These are phyloP conservation scores for Leptobrachium ailaonicum DNA, from an alignment of 2,113 vertebrate species.

Conservation along the genomic window DNA sequence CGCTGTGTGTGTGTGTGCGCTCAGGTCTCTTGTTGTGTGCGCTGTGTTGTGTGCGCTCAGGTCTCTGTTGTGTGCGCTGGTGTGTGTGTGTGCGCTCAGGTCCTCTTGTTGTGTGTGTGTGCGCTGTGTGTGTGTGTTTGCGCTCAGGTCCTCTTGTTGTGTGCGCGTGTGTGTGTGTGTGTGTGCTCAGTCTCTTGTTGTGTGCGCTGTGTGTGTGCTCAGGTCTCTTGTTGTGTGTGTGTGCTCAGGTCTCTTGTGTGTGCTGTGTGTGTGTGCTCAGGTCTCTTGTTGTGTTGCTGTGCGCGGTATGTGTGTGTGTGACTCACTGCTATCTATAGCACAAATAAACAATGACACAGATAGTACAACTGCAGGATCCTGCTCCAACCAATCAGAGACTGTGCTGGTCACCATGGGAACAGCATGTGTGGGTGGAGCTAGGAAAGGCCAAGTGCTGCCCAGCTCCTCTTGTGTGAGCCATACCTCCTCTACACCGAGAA, in stretches of 20 bases:
- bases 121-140: too few relatives aligned
- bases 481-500: too few relatives aligned
- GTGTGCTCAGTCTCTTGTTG: background rate
- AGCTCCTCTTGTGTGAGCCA: too few relatives aligned
- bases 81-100: too few relatives aligned
- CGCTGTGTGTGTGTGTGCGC: too few relatives aligned
- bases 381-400: constrained; percentile 6
- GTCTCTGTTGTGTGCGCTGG: too few relatives aligned
- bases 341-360: constrained; percentile 45
- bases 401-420: constrained; percentile 40
- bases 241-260: background rate
- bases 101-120: too few relatives aligned
- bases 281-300: background rate
- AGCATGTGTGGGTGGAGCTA: constrained; percentile 19
- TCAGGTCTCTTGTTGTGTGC: too few relatives aligned
- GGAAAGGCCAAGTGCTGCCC: constrained; percentile 1
- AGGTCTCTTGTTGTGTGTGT: background rate
- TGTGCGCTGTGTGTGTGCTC: too few relatives aligned
- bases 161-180: background rate
- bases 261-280: background rate
- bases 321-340: constrained; percentile 41
- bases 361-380: constrained; percentile 36
- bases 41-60: too few relatives aligned
- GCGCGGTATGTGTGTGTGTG: background rate
- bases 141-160: too few relatives aligned